Percentiles rank a stretch among this genome's conserved stretches.
These are phyloP conservation scores for Boloria selene DNA, from an alignment of 2,888 invertebrate species.

Conservation along the genomic window DNA sequence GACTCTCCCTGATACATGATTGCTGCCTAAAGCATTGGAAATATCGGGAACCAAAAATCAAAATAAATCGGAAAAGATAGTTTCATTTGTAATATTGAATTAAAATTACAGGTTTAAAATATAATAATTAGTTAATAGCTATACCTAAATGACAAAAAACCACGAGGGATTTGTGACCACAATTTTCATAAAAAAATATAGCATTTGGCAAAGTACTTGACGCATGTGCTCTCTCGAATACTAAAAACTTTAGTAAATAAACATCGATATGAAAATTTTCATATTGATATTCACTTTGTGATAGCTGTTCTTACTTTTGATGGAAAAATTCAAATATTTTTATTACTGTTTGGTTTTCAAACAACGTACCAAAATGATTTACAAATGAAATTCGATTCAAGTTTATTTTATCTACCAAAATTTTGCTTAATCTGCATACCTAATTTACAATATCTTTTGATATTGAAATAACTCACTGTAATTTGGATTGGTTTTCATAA, in stretches of 20 bases:
- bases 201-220: constrained; percentile 5
- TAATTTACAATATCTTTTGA: neutral
- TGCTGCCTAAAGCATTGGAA: no score
- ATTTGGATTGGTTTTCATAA: constrained; percentile 74
- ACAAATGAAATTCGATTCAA: neutral
- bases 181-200: constrained; percentile 16
- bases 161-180: neutral
- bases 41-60: no score
- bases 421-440: no score
- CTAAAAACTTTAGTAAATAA: constrained; percentile 22
- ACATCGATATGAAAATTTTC: constrained; percentile 20
- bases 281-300: constrained; percentile 25
- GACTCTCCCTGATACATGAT: no score
- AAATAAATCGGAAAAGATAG: no score
- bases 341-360: neutral
- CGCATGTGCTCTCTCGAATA: constrained; percentile 12
- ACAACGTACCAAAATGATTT: constrained; percentile 3
- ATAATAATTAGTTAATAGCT: no score
- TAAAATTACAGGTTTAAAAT: no score
- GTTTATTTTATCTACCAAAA: neutral
- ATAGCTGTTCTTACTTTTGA: constrained; percentile 16
- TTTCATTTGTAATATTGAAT: no score
- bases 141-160: neutral
- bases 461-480: constrained; percentile 68
- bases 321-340: neutral